Evolutionary conservation across 2,888 invertebrate genomes (phyloP), one percentile per base, ranked within the genome.

Genomic region (Agrilus biguttatus): DNA sequence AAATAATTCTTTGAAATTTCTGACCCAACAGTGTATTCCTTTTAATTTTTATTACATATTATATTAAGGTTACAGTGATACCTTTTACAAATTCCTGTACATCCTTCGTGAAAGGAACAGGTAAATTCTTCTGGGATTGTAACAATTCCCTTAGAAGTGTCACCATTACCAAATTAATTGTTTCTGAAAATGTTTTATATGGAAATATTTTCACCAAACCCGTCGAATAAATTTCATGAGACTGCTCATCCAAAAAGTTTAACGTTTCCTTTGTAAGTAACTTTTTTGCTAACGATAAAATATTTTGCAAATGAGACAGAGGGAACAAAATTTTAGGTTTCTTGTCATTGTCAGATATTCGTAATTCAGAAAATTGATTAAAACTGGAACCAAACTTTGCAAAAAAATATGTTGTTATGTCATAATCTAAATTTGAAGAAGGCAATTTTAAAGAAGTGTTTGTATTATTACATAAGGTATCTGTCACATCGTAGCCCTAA

Each of bases 141-240:
- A 96, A 67, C 41, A 97, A 67, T 62, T 98, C 96, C 47, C 93
- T 72, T 46, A 98, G 67, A 41, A 97, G 67, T 0, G 93, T 89
- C 0, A 97, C 88, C 75, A 93, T 80, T 1, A 93, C 93, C 43
- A 97, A 70, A 63, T 90, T 93, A 43, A 97, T 70, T 0, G 91
- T 91, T 67, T 98, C 97, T 46, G 91, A 93, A 61, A 95, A 91
- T 0, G 89, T 88, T 59, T 87, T 86, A 67, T 96, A 96, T 0
- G 92, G 91, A 60, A 91, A 95, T 52, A 75, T 73, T 55, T 71
- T 67, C 51, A 81, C 80, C 59, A 79, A 78, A 49, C 78, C 79
- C 32, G 80, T 75, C 17, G 77, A 72, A 57, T 78, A 82, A 37
- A 90, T 79, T 64, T 90, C 88, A 46, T 80, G 72, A 2, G 87